Evolutionary conservation across 2,113 vertebrate species (phyloP).

Genomic region (Myrmecobius fasciatus): DNA sequence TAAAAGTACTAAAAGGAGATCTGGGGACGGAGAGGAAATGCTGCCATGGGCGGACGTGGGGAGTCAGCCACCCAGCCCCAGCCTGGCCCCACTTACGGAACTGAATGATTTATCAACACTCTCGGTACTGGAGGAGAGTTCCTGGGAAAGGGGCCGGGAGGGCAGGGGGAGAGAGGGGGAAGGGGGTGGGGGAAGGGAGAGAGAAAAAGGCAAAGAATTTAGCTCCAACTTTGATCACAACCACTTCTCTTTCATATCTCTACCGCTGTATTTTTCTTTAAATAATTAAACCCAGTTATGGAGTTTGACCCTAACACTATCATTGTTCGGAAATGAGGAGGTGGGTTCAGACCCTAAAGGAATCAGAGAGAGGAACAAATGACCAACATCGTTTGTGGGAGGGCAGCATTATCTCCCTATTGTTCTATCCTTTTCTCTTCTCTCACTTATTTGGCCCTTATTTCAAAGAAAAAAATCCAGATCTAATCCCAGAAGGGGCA

Average conservation of each 20-base stretch:
- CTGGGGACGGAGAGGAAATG: conserved; percentile 85
- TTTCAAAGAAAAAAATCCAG: conserved; percentile 21
- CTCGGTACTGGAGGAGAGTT: conserved; percentile 92
- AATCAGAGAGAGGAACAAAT: conserved; percentile 1
- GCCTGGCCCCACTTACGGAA: conserved; percentile 91
- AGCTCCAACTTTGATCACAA: conserved; percentile 70
- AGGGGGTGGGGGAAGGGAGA: conserved; percentile 74
- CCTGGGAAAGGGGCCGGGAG: conserved; percentile 87
- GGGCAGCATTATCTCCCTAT: neutral
- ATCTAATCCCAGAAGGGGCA: neutral
- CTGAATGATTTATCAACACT: conserved; percentile 89
- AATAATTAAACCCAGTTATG: conserved; percentile 16
- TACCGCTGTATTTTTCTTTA: conserved; percentile 41
- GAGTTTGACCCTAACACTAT: conserved; percentile 27
- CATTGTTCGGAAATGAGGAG: neutral
- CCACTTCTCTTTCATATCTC: conserved; percentile 28
- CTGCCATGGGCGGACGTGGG: conserved; percentile 68
- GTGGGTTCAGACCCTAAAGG: neutral
- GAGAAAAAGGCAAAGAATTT: conserved; percentile 85
- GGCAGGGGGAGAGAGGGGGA: conserved; percentile 66
- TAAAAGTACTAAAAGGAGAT: neutral
- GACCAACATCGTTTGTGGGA: neutral
- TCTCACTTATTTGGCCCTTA: neutral
- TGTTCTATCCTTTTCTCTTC: neutral
- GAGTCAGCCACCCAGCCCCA: conserved; percentile 81